Conservation (phyloP, 2,113 vertebrate species). For the Coregonus clupeaformis region DNA sequence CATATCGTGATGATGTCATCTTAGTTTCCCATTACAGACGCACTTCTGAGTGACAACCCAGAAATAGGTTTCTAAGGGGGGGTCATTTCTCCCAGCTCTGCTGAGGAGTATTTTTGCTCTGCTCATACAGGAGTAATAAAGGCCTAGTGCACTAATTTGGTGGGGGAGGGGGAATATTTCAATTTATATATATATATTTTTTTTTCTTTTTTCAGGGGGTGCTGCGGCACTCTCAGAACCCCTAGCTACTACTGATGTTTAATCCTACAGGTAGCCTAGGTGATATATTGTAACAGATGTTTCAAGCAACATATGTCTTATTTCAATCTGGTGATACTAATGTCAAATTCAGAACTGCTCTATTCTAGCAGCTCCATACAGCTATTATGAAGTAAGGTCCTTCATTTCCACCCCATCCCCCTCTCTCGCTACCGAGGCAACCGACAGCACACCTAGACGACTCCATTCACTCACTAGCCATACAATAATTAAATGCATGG, state of each 20-base stretch:
- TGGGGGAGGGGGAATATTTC: no score
- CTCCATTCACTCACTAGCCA: constrained; percentile 14
- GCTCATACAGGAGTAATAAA: no score
- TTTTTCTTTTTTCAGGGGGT: no score
- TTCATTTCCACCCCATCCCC: constrained; percentile 16
- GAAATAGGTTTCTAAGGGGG: no score
- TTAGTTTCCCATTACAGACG: constrained; percentile 50
- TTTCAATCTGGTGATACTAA: background rate
- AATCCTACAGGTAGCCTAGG: constrained; percentile 2
- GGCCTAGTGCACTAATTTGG: no score
- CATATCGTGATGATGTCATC: constrained; percentile 25
- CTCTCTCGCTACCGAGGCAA: constrained; percentile 28
- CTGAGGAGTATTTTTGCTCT: no score
- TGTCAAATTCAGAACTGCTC: background rate
- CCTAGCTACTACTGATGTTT: background rate
- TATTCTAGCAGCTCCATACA: constrained; percentile 5
- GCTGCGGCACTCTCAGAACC: no score
- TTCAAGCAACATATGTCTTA: background rate
- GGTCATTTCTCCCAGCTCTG: no score
- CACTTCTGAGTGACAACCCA: constrained; percentile 27
- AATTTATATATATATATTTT: no score
- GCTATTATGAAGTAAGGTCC: constrained; percentile 46
- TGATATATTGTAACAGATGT: background rate
- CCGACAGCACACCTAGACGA: constrained; percentile 47
- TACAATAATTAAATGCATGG: background rate